Evolutionary conservation across 2,888 invertebrate genomes (phyloP).

Genomic region (Agapostemon virescens): DNA sequence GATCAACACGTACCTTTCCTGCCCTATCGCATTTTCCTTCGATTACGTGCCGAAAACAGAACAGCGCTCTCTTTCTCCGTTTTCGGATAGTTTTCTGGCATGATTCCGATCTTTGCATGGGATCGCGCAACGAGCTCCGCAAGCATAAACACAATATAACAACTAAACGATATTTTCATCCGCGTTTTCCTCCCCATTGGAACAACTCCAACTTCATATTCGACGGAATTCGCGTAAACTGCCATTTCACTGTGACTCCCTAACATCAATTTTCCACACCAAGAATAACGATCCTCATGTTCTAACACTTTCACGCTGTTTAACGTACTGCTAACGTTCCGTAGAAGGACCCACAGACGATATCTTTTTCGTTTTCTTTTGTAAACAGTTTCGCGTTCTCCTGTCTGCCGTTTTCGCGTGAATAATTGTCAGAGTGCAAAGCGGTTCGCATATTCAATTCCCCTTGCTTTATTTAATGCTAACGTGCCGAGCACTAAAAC

Average conservation of each 20-base stretch:
- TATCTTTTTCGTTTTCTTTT: background rate
- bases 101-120: slow-evolving; percentile 29
- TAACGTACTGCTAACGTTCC: background rate
- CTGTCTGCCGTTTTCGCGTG: background rate
- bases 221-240: slow-evolving; percentile 37
- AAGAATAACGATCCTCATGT: slow-evolving; percentile 30
- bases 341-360: background rate
- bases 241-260: slow-evolving; percentile 10
- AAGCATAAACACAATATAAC: slow-evolving; percentile 57
- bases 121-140: slow-evolving; percentile 36
- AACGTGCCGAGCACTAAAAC: too few relatives aligned
- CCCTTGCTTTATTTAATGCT: background rate
- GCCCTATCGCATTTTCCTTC: background rate
- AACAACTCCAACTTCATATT: slow-evolving; percentile 45
- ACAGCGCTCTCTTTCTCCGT: background rate
- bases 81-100: slow-evolving; percentile 22
- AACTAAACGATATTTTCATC: slow-evolving; percentile 58
- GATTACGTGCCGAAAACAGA: slow-evolving; percentile 17
- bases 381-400: background rate
- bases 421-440: background rate
- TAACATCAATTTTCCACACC: slow-evolving; percentile 20
- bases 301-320: slow-evolving; percentile 19
- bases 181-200: slow-evolving; percentile 40
- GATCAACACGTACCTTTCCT: slow-evolving; percentile 20
- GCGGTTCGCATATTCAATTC: background rate